A percentile compares a stretch with the other conserved stretches of the same genome.
These are phyloP conservation scores for Urocitellus parryii DNA, from an alignment of 2,113 vertebrate genomes.

Conservation along the genomic window DNA sequence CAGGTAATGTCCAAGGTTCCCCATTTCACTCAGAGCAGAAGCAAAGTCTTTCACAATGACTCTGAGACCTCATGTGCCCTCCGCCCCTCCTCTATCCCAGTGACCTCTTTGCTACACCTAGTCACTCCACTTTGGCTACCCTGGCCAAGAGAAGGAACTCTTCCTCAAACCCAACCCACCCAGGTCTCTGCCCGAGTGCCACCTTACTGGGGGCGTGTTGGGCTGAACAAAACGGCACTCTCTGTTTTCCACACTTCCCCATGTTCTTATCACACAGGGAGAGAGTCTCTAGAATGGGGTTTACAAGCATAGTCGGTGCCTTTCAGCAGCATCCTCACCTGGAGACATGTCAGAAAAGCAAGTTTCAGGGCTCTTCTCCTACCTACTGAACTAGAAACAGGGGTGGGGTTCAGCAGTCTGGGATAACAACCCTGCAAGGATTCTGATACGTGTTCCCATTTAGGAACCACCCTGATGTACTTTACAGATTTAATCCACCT, in stretches of 20 bases:
- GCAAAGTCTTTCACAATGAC: not conserved
- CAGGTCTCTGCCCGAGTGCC: not conserved
- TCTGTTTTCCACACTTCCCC: too few relatives aligned
- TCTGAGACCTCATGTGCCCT: not conserved
- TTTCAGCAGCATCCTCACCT: not conserved
- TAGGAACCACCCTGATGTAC: not conserved
- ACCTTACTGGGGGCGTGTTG: not conserved
- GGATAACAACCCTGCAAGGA: not conserved
- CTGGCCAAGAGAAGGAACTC: too few relatives aligned
- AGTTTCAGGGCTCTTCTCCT: not conserved
- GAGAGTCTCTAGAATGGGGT: not conserved
- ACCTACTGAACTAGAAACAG: not conserved
- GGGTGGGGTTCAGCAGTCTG: not conserved
- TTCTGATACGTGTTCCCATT: not conserved
- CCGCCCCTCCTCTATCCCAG: too few relatives aligned
- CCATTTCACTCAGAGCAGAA: not conserved
- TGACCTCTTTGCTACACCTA: not conserved
- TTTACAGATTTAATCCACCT: not conserved
- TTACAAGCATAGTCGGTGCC: not conserved
- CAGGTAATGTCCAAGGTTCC: not conserved
- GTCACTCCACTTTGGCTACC: not conserved
- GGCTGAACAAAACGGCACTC: not conserved
- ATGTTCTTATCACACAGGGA: rapidly evolving
- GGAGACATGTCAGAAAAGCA: not conserved
- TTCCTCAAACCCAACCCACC: not conserved